These are phyloP conservation scores for Paradisaea rubra DNA, from an alignment of 2,113 vertebrate genomes.

Conservation along the genomic window DNA sequence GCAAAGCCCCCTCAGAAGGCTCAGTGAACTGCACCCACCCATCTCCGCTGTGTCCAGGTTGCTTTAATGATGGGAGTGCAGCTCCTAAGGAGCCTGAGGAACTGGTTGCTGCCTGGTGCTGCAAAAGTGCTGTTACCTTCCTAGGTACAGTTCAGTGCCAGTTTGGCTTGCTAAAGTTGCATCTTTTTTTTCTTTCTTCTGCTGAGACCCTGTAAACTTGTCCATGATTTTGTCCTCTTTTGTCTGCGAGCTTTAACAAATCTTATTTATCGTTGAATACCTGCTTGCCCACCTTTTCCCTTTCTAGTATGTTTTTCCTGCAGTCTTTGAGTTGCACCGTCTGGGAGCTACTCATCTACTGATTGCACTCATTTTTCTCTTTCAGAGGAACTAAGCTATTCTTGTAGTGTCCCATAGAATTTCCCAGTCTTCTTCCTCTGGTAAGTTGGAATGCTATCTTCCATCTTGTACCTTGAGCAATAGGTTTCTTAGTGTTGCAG, in stretches of 20 bases:
- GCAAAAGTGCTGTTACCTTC: not conserved
- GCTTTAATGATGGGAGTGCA: not conserved
- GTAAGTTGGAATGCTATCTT: not conserved
- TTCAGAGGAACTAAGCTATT: slow-evolving; percentile 35
- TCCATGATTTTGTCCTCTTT: not conserved
- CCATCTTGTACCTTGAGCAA: not conserved
- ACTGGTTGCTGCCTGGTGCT: not conserved
- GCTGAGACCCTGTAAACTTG: not conserved
- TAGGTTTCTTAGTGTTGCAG: not conserved
- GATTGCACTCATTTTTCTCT: slow-evolving; percentile 26
- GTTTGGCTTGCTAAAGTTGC: not conserved
- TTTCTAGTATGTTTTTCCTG: not conserved
- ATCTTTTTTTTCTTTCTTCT: not conserved
- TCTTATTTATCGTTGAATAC: not conserved
- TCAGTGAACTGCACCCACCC: not conserved
- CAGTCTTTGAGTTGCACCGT: not conserved
- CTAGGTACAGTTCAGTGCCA: not conserved
- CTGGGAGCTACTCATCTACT: not conserved
- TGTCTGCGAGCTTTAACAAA: not conserved
- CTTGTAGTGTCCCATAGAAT: slow-evolving; percentile 1
- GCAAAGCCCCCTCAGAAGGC: not conserved
- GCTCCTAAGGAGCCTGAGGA: not conserved
- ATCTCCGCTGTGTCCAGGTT: not conserved
- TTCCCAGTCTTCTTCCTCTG: slow-evolving; percentile 18
- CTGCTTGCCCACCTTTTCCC: not conserved